A percentile compares a stretch with the other conserved stretches of the same genome.
These are phyloP conservation scores for Lepidurus arcticus DNA, from an alignment of 1,140 invertebrate species.

Conservation along the genomic window DNA sequence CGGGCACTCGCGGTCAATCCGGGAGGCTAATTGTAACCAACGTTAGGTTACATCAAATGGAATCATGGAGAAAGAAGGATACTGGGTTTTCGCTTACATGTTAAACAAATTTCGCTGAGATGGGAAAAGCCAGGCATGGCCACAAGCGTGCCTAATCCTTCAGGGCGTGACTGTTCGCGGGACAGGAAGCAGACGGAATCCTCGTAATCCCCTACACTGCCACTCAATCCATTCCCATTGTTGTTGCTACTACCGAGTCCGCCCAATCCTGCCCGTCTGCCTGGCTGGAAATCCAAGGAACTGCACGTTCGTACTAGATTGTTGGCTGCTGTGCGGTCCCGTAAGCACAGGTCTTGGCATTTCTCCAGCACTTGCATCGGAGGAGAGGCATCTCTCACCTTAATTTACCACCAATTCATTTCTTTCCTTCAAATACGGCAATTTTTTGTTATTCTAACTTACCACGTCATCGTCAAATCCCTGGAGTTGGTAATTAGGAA, in stretches of 20 bases:
- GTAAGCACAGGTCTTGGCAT: constrained; percentile 70
- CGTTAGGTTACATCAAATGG: neutral
- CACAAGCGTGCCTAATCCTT: constrained; percentile 77
- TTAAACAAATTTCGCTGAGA: constrained; percentile 81
- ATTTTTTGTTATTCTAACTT: constrained; percentile 42
- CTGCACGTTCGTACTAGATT: constrained; percentile 72
- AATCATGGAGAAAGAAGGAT: constrained; percentile 18
- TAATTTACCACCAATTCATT: constrained; percentile 33
- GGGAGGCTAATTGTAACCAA: constrained; percentile 55
- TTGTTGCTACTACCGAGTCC: constrained; percentile 51
- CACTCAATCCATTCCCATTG: constrained; percentile 54
- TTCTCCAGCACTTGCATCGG: constrained; percentile 80
- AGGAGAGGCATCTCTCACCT: constrained; percentile 69
- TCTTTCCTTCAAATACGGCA: neutral
- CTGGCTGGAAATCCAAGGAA: constrained; percentile 84
- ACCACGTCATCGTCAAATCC: constrained; percentile 82
- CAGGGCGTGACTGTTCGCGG: constrained; percentile 71
- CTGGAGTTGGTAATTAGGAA: constrained; percentile 80
- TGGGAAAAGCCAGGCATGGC: constrained; percentile 78
- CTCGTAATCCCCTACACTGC: constrained; percentile 65
- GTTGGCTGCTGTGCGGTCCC: constrained; percentile 70
- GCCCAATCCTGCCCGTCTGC: constrained; percentile 56
- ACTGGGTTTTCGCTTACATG: constrained; percentile 58
- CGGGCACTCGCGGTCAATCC: constrained; percentile 77
- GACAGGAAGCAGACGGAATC: constrained; percentile 84